Evolutionary conservation across 2,113 vertebrate genomes (phyloP), one percentile per base, ranked within the genome.

Genomic region (Xiphophorus maculatus): DNA sequence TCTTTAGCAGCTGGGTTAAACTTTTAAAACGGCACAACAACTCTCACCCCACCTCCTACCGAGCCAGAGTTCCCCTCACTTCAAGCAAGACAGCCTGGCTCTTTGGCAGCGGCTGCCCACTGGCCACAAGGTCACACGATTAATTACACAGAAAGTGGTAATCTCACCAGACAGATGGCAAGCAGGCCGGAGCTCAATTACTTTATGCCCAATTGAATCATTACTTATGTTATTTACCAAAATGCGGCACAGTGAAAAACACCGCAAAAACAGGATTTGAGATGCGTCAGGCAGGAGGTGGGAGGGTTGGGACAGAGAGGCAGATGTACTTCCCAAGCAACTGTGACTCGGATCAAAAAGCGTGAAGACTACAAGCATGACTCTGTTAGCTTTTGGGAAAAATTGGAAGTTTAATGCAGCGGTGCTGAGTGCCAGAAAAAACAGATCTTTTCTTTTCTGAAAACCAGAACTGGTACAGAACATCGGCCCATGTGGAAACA

Each of bases 111-210:
- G 84, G 84, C 88, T 88, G 66, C 84, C 84, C 85, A 80, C 76
- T 35, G 79, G 84, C 85, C 88, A 17, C 89, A 77, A 89, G 91
- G 93, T 94, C 93, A 92, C 87, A 89, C 90, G 86, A 94, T 95
- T 94, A 95, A 95, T 94, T 94, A 94, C 89, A 84, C 89, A 94
- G 91, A 94, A 90, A 92, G 90, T 90, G 80, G 87, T 94, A 93
- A 95, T 93, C 92, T 92, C 84, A 87, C 65, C 82, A 87, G 91
- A 93, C 93, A 94, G 93, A 94, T 93, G 94, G 93, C 88, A 88
- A 92, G 89, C 92, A 92, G 83, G 86, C 91, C 71, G 84, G 75
- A 74, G 86, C 91, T 88, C 91, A 87, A 91, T 87, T 89, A 92
- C 91, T 92, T 89, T 87, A 90, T 88, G 86, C 83, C 91, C 91